phyloP scores from a whole-genome alignment of 2,888 invertebrate species.

The Heliconius ethilla region DNA sequence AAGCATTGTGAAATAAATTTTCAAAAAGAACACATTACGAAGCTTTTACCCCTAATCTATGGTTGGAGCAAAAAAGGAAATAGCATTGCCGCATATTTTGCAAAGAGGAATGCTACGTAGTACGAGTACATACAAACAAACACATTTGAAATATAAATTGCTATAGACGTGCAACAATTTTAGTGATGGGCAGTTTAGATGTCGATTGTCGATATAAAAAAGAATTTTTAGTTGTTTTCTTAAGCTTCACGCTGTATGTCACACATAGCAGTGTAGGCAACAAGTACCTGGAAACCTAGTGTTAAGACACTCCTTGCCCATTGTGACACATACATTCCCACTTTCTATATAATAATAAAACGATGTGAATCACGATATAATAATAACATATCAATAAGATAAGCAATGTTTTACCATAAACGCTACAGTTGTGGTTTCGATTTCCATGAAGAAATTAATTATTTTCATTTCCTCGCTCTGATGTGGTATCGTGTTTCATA shows the following conservation, averaged over 20 bases:
- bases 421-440: neutral
- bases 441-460: too few relatives aligned
- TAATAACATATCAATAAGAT: neutral
- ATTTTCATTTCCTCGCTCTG: too few relatives aligned
- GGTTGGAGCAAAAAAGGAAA: slow-evolving; percentile 51
- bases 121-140: slow-evolving; percentile 47
- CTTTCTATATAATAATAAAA: too few relatives aligned
- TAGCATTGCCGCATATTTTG: slow-evolving; percentile 46
- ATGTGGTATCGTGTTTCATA: too few relatives aligned
- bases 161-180: slow-evolving; percentile 48
- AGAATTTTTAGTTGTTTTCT: neutral
- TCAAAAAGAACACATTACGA: slow-evolving; percentile 47
- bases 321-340: too few relatives aligned
- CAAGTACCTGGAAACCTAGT: too few relatives aligned
- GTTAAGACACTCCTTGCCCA: too few relatives aligned
- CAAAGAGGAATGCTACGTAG: slow-evolving; percentile 41
- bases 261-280: too few relatives aligned
- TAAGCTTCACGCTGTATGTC: too few relatives aligned
- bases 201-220: slow-evolving; percentile 29
- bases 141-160: slow-evolving; percentile 59
- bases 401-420: neutral
- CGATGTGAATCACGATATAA: neutral
- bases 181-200: slow-evolving; percentile 34
- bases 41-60: slow-evolving; percentile 58
- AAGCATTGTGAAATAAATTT: slow-evolving; percentile 17